Conservation (phyloP, 2,113 vertebrate species). For the Eira barbara region DNA sequence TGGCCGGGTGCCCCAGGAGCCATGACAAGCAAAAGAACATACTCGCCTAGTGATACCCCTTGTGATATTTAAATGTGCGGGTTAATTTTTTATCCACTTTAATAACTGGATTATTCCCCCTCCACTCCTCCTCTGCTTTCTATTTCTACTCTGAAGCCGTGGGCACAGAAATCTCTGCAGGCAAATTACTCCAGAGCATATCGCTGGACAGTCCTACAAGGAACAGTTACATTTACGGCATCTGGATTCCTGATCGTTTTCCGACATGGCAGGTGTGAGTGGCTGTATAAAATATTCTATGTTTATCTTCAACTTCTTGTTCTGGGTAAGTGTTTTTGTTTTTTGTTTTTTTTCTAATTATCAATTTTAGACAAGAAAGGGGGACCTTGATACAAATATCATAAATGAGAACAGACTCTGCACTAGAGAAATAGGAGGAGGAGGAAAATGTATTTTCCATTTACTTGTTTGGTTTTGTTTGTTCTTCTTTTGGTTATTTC, state of each 20-base stretch:
- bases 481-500: constrained; percentile 63
- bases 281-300: constrained; percentile 89
- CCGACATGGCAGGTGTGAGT: constrained; percentile 89
- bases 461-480: constrained; percentile 53
- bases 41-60: constrained; percentile 64
- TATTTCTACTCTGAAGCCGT: constrained; percentile 18
- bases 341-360: constrained; percentile 62
- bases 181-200: constrained; percentile 54
- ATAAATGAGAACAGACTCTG: constrained; percentile 58
- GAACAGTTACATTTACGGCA: not conserved
- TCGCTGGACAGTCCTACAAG: not conserved
- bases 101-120: constrained; percentile 26
- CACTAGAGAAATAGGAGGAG: constrained; percentile 33
- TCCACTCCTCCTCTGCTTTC: constrained; percentile 48
- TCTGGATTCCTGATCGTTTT: constrained; percentile 31
- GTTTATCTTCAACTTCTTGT: constrained; percentile 93
- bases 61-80: constrained; percentile 59
- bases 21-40: constrained; percentile 44
- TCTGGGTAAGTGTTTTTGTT: constrained; percentile 92
- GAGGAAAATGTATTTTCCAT: constrained; percentile 40
- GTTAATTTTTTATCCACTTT: constrained; percentile 83
- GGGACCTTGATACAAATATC: constrained; percentile 47
- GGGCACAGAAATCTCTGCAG: not conserved
- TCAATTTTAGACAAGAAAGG: constrained; percentile 62
- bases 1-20: constrained; percentile 1